phyloP scores from a whole-genome alignment of 2,888 invertebrate species.

The Unio pictorum region DNA sequence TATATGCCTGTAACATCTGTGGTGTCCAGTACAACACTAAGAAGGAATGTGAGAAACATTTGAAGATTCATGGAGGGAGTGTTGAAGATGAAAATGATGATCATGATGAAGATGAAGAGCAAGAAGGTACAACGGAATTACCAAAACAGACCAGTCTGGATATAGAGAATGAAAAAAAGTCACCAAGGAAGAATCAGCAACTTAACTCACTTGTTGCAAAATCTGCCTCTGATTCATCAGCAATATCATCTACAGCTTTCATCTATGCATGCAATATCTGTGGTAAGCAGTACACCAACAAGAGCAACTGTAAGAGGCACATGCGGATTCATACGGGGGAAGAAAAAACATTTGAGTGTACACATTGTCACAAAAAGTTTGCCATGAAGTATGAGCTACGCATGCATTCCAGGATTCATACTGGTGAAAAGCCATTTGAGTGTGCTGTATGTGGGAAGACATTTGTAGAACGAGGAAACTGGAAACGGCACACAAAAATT shows the following conservation, averaged over 20 bases:
- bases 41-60: slow-evolving; percentile 34
- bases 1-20: slow-evolving; percentile 41
- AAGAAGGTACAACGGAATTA: not conserved
- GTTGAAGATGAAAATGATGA: slow-evolving; percentile 1
- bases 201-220: not conserved
- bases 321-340: slow-evolving; percentile 37
- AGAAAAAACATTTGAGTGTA: slow-evolving; percentile 32
- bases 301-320: slow-evolving; percentile 40
- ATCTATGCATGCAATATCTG: slow-evolving; percentile 40
- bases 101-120: not conserved
- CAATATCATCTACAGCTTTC: slow-evolving; percentile 29
- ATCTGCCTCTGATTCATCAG: not conserved
- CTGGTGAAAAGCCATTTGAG: slow-evolving; percentile 38
- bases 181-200: not conserved
- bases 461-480: slow-evolving; percentile 41
- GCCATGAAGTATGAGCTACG: slow-evolving; percentile 33
- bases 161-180: not conserved
- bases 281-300: slow-evolving; percentile 39
- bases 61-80: slow-evolving; percentile 27
- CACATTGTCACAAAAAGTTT: slow-evolving; percentile 32
- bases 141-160: not conserved
- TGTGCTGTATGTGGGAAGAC: slow-evolving; percentile 42
- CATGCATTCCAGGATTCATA: slow-evolving; percentile 38
- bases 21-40: slow-evolving; percentile 33
- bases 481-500: slow-evolving; percentile 33